Evolutionary conservation across 2,113 vertebrate genomes (phyloP).

Genomic region (Lepus europaeus): DNA sequence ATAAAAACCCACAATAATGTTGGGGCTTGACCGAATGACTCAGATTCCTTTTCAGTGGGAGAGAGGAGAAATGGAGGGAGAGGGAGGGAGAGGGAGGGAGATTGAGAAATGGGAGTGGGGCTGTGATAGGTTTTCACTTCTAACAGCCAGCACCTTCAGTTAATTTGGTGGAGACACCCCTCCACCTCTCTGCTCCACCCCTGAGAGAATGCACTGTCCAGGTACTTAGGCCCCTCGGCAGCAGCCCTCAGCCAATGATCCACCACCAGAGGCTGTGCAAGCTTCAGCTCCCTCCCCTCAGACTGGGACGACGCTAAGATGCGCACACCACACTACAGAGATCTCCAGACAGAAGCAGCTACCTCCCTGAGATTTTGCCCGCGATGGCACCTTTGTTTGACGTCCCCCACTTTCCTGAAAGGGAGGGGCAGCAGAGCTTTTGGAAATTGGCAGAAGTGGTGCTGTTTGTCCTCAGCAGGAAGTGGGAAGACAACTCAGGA

Average conservation of each 20-base stretch:
- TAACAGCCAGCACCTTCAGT: background rate
- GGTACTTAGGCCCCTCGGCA: background rate
- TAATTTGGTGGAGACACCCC: background rate
- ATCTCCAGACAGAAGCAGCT: background rate
- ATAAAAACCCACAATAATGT: background rate
- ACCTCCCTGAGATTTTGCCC: background rate
- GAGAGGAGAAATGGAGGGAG: background rate
- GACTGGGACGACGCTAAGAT: background rate
- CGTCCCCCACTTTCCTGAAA: background rate
- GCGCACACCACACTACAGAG: background rate
- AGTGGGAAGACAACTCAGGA: background rate
- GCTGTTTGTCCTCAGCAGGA: background rate
- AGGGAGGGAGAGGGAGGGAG: background rate
- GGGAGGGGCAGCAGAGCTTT: background rate
- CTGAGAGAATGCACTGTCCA: accelerated
- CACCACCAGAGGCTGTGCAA: background rate
- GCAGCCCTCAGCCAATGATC: background rate
- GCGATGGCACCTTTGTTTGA: background rate
- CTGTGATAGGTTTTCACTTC: background rate
- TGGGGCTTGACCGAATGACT: background rate
- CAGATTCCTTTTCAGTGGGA: background rate
- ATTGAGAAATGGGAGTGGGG: background rate
- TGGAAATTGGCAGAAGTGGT: background rate
- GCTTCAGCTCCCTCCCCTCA: background rate
- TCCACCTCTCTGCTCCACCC: background rate